Evolutionary conservation across 2,888 invertebrate species (phyloP).

Genomic region (Athrips mouffetella): DNA sequence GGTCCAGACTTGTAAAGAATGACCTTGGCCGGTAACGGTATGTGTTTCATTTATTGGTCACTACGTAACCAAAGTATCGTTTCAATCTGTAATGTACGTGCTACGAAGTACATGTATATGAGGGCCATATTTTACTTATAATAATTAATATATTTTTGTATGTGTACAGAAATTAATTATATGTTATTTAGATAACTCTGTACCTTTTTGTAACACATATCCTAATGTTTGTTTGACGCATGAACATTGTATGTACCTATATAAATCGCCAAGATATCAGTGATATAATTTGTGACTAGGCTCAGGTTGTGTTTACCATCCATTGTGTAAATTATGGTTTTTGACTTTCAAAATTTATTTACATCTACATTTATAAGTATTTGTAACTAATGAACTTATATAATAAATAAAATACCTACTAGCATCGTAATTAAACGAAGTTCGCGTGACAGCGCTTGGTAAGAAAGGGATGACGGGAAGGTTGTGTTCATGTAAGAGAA

Average conservation of each 20-base stretch:
- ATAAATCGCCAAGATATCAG: too few species aligned
- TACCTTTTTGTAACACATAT: constrained; percentile 39
- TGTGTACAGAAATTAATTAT: constrained; percentile 59
- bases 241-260: constrained; percentile 1
- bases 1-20: too few species aligned
- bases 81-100: constrained; percentile 36
- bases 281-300: constrained; percentile 30
- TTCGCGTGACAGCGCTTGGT: neutral
- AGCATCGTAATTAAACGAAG: neutral
- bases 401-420: constrained; percentile 17
- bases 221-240: constrained; percentile 13
- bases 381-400: constrained; percentile 25
- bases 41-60: constrained; percentile 20
- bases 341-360: neutral
- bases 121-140: constrained; percentile 59
- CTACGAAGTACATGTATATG: constrained; percentile 35
- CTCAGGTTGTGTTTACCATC: constrained; percentile 52
- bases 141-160: constrained; percentile 68
- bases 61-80: constrained; percentile 42
- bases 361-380: constrained; percentile 6
- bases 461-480: too few species aligned
- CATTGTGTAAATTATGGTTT: constrained; percentile 26
- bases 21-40: neutral
- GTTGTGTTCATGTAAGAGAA: neutral
- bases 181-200: constrained; percentile 42